Percentiles rank a stretch among this genome's conserved stretches.
These are phyloP conservation scores for Chelon auratus DNA, from an alignment of 2,797 vertebrate species.

Conservation along the genomic window DNA sequence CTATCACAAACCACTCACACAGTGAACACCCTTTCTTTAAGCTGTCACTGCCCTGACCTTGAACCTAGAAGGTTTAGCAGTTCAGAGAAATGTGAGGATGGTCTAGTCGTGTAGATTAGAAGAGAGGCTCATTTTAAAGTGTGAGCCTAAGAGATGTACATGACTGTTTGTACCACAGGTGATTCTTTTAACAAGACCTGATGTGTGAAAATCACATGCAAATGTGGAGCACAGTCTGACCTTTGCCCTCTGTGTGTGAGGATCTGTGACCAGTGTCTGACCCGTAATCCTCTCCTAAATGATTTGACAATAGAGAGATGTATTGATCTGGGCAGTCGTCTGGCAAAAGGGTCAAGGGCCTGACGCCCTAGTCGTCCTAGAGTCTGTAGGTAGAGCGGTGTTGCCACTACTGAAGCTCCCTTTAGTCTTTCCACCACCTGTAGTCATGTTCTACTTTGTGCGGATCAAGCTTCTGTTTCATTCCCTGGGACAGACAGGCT, in stretches of 20 bases:
- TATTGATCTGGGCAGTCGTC: slow-evolving; percentile 80
- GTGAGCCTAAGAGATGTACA: slow-evolving; percentile 1
- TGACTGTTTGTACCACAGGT: slow-evolving; percentile 57
- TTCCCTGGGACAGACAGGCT: slow-evolving; percentile 21
- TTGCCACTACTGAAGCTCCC: slow-evolving; percentile 16
- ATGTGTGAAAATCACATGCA: slow-evolving; percentile 74
- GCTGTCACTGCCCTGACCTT: slow-evolving; percentile 65
- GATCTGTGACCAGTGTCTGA: slow-evolving; percentile 80
- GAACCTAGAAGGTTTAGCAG: slow-evolving; percentile 61
- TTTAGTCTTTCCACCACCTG: slow-evolving; percentile 45
- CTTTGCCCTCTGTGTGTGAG: slow-evolving; percentile 73
- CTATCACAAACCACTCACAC: slow-evolving; percentile 10
- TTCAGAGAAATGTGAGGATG: slow-evolving; percentile 52
- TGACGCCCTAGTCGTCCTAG: slow-evolving; percentile 30
- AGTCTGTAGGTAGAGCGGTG: slow-evolving; percentile 60
- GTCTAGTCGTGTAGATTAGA: slow-evolving; percentile 43
- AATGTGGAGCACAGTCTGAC: slow-evolving; percentile 64
- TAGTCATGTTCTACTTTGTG: slow-evolving; percentile 15
- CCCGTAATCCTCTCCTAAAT: slow-evolving; percentile 81
- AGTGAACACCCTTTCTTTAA: slow-evolving; percentile 2
- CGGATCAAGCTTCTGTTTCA: slow-evolving; percentile 42
- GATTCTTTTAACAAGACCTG: slow-evolving; percentile 53
- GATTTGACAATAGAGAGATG: slow-evolving; percentile 81
- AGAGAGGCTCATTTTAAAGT: slow-evolving; percentile 48
- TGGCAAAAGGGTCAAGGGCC: slow-evolving; percentile 70